Evolutionary conservation across 2,113 vertebrate genomes (phyloP).

Genomic region (Rhinolophus ferrumequinum): DNA sequence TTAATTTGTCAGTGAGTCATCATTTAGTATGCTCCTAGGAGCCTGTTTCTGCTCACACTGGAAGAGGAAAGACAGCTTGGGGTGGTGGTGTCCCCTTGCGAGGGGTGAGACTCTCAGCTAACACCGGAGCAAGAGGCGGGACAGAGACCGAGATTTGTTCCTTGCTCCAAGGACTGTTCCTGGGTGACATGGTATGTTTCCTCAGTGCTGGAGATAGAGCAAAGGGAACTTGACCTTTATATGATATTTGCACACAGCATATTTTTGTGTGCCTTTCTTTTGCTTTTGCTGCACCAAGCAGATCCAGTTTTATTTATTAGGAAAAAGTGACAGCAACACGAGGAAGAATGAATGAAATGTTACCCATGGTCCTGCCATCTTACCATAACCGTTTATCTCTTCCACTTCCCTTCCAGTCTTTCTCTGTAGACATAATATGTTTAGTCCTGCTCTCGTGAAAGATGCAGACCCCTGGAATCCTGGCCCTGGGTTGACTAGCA

Average conservation of each 20-base stretch:
- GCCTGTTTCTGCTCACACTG: constrained; percentile 51
- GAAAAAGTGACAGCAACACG: background rate
- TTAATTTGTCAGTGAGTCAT: constrained; percentile 66
- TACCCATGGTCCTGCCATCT: background rate
- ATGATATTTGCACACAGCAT: background rate
- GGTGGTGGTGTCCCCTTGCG: background rate
- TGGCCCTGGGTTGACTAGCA: background rate
- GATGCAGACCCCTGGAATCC: background rate
- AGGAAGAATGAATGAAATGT: background rate
- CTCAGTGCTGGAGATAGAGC: background rate
- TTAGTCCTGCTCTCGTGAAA: background rate
- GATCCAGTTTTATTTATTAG: background rate
- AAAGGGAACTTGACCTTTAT: constrained; percentile 5
- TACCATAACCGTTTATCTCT: background rate
- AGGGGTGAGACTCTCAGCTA: background rate
- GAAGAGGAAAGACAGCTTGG: background rate
- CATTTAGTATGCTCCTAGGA: background rate
- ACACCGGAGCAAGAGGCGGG: background rate
- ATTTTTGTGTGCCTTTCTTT: constrained; percentile 13
- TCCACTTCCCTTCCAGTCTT: background rate
- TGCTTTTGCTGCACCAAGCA: background rate
- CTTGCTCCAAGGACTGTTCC: background rate
- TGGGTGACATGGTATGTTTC: background rate
- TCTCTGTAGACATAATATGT: background rate
- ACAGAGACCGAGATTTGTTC: background rate